Percentiles rank a stretch among this genome's conserved stretches.
phyloP scores from a whole-genome alignment of 2,113 vertebrate genomes.

The Hystrix cristata region DNA sequence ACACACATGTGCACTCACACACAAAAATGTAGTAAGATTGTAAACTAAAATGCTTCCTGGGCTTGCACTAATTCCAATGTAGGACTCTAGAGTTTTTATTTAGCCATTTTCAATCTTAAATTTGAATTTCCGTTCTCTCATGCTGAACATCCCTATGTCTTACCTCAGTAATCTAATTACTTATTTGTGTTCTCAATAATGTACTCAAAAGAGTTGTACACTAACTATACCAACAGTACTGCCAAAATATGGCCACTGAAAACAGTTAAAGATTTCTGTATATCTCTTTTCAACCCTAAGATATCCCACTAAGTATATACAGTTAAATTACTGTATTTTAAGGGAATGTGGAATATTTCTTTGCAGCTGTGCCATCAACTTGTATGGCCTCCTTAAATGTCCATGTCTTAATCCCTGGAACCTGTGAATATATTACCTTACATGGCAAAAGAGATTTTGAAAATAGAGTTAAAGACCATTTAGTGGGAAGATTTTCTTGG shows the following conservation, averaged over 20 bases:
- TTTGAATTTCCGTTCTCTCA: not conserved
- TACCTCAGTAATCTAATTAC: not conserved
- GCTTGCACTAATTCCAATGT: not conserved
- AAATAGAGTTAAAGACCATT: not conserved
- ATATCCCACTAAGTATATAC: not conserved
- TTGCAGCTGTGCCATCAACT: not conserved
- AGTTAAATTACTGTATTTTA: conserved; percentile 35
- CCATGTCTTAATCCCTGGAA: not conserved
- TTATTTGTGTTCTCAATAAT: not conserved
- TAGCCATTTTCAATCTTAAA: not conserved
- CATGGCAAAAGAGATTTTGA: not conserved
- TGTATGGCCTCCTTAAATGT: not conserved
- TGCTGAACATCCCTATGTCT: not conserved
- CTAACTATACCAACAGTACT: not conserved
- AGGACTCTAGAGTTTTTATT: conserved; percentile 47
- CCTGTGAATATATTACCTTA: not conserved
- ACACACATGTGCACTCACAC: not conserved
- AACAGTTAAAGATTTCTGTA: conserved; percentile 23
- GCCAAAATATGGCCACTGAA: conserved; percentile 11
- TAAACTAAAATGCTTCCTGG: conserved; percentile 17
- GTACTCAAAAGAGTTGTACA: not conserved
- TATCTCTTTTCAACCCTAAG: conserved; percentile 27
- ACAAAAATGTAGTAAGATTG: not conserved
- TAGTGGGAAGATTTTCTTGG: not conserved
- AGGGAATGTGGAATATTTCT: not conserved